These are phyloP conservation scores for Platycheirus rosarum DNA, from an alignment of 2,888 invertebrate genomes.

Conservation along the genomic window DNA sequence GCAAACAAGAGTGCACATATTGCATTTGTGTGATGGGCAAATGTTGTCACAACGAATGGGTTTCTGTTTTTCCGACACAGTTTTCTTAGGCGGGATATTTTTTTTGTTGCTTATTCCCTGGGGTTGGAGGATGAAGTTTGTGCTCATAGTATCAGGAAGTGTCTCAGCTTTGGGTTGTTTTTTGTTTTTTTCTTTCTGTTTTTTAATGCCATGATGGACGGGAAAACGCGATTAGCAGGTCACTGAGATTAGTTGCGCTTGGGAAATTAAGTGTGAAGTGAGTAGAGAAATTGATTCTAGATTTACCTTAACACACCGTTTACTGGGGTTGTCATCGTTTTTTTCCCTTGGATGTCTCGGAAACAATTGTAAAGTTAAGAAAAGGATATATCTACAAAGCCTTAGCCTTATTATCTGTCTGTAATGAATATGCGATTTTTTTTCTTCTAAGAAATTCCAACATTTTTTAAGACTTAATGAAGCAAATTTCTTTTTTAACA, in stretches of 20 bases:
- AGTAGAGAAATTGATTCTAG: neutral
- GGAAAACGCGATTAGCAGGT: conserved; percentile 69
- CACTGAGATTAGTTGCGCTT: conserved; percentile 56
- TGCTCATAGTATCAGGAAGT: conserved; percentile 61
- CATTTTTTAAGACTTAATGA: no score
- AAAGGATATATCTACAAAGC: no score
- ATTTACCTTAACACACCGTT: no score
- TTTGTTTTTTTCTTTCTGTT: neutral
- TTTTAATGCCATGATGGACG: conserved; percentile 53
- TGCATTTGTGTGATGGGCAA: conserved; percentile 37
- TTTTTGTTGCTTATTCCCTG: neutral
- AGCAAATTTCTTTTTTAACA: no score
- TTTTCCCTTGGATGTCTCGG: no score
- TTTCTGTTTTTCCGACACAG: conserved; percentile 61
- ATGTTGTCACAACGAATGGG: conserved; percentile 65
- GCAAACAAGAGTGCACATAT: conserved; percentile 39
- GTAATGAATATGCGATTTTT: no score
- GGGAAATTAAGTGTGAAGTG: conserved; percentile 22
- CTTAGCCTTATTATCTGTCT: no score
- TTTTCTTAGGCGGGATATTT: conserved; percentile 10
- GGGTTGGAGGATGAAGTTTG: conserved; percentile 39
- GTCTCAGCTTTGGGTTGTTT: conserved; percentile 46
- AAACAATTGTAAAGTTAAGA: no score
- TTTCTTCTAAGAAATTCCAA: no score
- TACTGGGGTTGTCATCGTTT: no score